phyloP scores from a whole-genome alignment of 2,113 vertebrate genomes.

The Boulengeromyrus knoepffleri region DNA sequence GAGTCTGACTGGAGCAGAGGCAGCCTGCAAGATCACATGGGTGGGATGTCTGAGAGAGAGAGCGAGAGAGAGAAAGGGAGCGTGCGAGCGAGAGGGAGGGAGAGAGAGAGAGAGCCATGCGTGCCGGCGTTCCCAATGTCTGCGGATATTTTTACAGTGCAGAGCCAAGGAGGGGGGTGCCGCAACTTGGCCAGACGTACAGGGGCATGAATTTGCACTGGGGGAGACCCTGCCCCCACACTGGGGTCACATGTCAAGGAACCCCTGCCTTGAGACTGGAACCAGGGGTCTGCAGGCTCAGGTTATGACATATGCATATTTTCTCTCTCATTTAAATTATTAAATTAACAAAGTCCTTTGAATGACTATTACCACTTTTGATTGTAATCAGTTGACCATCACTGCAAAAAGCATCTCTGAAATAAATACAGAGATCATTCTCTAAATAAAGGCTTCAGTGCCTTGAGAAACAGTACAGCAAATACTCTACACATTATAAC shows the following conservation, averaged over 20 bases:
- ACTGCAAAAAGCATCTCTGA: neutral
- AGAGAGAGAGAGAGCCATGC: slow-evolving; percentile 47
- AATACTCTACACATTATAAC: neutral
- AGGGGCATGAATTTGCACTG: neutral
- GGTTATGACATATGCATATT: neutral
- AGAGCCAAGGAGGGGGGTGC: neutral
- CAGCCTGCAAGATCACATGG: slow-evolving; percentile 91
- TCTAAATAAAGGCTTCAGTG: neutral
- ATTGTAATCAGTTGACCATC: neutral
- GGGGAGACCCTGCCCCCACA: neutral
- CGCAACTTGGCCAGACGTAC: neutral
- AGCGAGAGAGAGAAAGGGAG: neutral
- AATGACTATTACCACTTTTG: neutral
- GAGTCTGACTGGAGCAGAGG: slow-evolving; percentile 74
- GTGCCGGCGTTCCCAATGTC: slow-evolving; percentile 79
- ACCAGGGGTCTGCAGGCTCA: neutral
- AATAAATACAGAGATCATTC: neutral
- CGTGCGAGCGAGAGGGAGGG: neutral
- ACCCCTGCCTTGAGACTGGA: too few species aligned
- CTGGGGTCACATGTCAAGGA: neutral
- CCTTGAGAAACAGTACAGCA: neutral
- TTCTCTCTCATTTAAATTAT: neutral
- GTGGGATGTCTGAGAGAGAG: slow-evolving; percentile 73
- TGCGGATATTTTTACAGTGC: slow-evolving; percentile 85
- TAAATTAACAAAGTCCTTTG: neutral